Conservation (phyloP, 2,888 invertebrate species). For the Leptopilina drosophilae region DNA sequence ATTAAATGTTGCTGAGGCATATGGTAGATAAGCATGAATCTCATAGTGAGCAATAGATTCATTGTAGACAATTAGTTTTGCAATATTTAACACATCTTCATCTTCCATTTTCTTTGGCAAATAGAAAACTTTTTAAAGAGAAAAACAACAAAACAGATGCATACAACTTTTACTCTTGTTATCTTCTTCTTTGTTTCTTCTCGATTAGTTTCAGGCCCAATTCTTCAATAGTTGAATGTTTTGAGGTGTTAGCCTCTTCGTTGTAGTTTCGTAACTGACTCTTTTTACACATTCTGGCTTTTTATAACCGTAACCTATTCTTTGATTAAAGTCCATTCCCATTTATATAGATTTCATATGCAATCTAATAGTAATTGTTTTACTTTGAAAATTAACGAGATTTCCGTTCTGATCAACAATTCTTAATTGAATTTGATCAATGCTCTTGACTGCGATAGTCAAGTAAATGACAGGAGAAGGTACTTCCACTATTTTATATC, state of each 20-base stretch:
- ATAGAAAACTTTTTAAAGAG: background rate
- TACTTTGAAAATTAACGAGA: constrained; percentile 55
- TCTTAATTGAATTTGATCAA: constrained; percentile 55
- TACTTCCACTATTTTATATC: constrained; percentile 69
- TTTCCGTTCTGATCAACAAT: constrained; percentile 57
- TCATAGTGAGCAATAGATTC: constrained; percentile 50
- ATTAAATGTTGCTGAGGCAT: constrained; percentile 38
- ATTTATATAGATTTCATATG: constrained; percentile 51
- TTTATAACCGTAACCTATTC: constrained; percentile 43
- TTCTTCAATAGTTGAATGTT: constrained; percentile 50
- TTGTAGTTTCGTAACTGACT: constrained; percentile 19
- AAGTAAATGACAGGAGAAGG: constrained; percentile 47
- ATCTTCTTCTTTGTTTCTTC: background rate
- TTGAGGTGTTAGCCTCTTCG: constrained; percentile 46
- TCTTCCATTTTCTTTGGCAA: constrained; percentile 31
- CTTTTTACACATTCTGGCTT: constrained; percentile 16
- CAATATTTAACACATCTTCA: constrained; percentile 27
- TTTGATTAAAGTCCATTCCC: constrained; percentile 43
- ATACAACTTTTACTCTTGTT: background rate
- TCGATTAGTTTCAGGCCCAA: constrained; percentile 48
- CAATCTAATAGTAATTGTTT: constrained; percentile 56
- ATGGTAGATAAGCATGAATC: constrained; percentile 42
- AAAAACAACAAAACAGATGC: background rate
- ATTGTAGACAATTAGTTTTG: constrained; percentile 42
- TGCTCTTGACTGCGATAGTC: constrained; percentile 46